Conservation (phyloP, 2,888 invertebrate genomes). For the Micoletzkya japonica region DNA sequence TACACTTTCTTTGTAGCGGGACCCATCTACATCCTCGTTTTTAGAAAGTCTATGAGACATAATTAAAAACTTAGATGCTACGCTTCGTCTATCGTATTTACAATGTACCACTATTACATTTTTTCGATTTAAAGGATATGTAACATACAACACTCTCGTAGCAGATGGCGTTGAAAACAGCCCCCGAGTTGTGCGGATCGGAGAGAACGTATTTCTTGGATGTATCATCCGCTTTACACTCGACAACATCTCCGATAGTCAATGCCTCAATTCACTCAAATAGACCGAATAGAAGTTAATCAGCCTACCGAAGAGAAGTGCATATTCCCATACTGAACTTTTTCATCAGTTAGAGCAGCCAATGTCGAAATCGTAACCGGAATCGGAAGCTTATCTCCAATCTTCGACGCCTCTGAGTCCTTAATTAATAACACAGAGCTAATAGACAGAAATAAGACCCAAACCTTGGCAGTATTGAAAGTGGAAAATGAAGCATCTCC, state of each 20-base stretch:
- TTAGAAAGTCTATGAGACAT: too few species aligned
- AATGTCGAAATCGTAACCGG: constrained; percentile 7
- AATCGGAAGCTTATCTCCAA: constrained; percentile 16
- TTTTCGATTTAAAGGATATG: too few species aligned
- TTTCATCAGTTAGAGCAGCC: constrained; percentile 8
- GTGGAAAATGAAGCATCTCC: constrained; percentile 27
- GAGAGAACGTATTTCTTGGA: not conserved
- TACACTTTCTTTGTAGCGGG: too few species aligned
- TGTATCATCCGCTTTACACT: not conserved
- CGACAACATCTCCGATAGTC: constrained; percentile 23
- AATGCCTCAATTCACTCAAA: constrained; percentile 1
- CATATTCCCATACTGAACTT: constrained; percentile 7
- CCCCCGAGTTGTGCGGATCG: constrained; percentile 11
- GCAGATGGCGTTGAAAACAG: constrained; percentile 1
- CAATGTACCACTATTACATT: not conserved
- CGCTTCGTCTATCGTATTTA: not conserved
- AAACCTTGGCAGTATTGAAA: constrained; percentile 1
- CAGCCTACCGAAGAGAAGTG: constrained; percentile 11
- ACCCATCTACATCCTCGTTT: too few species aligned
- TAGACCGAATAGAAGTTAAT: not conserved
- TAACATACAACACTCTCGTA: constrained; percentile 7
- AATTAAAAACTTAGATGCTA: too few species aligned
- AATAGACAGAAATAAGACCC: not conserved
- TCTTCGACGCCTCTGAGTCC: constrained; percentile 12
- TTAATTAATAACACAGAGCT: not conserved